A percentile compares a stretch with the other conserved stretches of the same genome.
These are phyloP conservation scores for Panthera tigris DNA, from an alignment of 2,113 vertebrate genomes.

Conservation along the genomic window DNA sequence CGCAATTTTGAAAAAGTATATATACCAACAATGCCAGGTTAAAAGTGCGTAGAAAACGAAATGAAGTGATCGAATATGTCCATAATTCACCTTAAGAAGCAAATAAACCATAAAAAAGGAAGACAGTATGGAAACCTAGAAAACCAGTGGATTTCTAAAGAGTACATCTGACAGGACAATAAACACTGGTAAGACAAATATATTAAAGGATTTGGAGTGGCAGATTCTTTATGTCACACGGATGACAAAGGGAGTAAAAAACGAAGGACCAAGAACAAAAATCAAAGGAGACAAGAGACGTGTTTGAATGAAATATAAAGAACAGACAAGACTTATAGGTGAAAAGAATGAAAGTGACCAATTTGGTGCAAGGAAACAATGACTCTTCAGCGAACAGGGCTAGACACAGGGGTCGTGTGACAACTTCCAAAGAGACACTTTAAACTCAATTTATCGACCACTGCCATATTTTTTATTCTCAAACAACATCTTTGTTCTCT, in stretches of 20 bases:
- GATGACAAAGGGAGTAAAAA: conserved; percentile 38
- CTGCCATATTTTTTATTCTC: not conserved
- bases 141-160: not conserved
- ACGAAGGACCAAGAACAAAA: conserved; percentile 17
- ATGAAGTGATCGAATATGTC: not conserved
- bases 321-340: not conserved
- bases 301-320: conserved; percentile 58
- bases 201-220: conserved; percentile 7
- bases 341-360: conserved; percentile 11
- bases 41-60: not conserved
- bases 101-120: not conserved
- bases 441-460: not conserved
- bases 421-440: not conserved
- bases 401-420: not conserved
- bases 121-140: not conserved
- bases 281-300: conserved; percentile 40
- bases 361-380: conserved; percentile 43
- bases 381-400: not conserved
- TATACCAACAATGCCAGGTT: not conserved
- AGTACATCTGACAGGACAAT: not conserved
- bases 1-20: not conserved
- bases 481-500: conserved; percentile 44
- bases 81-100: not conserved
- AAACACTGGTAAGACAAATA: conserved; percentile 46
- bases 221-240: not conserved